Base-by-base conservation (phyloP, 2,113 vertebrate genomes). In the Tragulus kanchil region DNA sequence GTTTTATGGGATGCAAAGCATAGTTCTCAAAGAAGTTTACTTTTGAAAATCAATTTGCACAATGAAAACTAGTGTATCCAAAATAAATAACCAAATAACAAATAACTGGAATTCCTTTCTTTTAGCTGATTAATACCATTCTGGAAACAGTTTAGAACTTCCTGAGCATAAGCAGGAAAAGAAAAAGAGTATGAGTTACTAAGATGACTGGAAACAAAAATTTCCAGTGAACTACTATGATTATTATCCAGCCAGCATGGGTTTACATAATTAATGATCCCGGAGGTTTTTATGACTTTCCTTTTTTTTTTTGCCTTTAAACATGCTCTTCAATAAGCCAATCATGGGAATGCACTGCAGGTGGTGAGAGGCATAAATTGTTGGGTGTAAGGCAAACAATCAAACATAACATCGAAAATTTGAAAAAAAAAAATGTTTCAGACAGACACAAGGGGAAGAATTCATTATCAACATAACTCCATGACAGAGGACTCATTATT, bases 191-290 rank as follows among this genome's bases (percentile, higher is more conserved):
- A 56, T 62, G 45, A 94, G 42, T 91, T 59, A 83, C 64, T 69
- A 45, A 86, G 36, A 67, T 45, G 73, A 86, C 50, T 90, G 50
- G 75, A 85, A 90, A 86, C 71, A 94, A 90, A 96, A 87, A 65
- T 85, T 94, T 94, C 64, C 92, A 64, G 65, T 90, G 85, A 93
- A 81, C 56, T 82, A 45, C 75, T 88, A 82, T 65, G 82, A 75
- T 90, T 64, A 90, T 82, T 96, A 91, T 65, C 28, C 75, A 89
- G 50, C 21, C n/a, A 94, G 88, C 64, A 81, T 90, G 82, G 23
- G 82, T 65, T 86, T 96, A 73, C 48, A 52, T 58, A 71, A 81
- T 93, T 71, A 85, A 85, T 81, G 25, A 95, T 84, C 50, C 16
- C 31, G 89, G 69, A 71, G 54, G 71, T 45, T 85, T 73, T 93